Evolutionary conservation across 2,888 invertebrate species (phyloP).

Genomic region (Diaphora mendica): DNA sequence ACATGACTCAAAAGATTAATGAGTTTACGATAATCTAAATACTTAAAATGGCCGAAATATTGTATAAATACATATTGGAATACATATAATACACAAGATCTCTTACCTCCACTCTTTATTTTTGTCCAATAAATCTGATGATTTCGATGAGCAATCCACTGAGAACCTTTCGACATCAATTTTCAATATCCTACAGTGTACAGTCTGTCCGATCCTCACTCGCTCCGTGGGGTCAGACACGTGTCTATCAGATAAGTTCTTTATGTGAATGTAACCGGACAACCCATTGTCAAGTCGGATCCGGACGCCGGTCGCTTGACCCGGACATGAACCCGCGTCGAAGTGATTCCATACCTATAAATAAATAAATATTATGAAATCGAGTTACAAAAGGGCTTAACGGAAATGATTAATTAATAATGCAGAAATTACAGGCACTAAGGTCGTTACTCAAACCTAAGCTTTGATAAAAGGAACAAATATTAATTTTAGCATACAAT

Average conservation of each 20-base stretch:
- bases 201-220: conserved; percentile 93
- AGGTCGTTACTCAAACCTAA: neutral
- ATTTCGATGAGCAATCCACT: conserved; percentile 96
- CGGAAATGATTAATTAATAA: neutral
- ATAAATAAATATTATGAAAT: conserved; percentile 34
- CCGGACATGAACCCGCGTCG: conserved; percentile 97
- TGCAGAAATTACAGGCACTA: neutral
- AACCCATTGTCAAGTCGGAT: conserved; percentile 96
- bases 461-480: neutral
- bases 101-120: conserved; percentile 95
- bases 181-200: conserved; percentile 96
- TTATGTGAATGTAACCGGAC: conserved; percentile 96
- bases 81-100: conserved; percentile 20
- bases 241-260: conserved; percentile 96
- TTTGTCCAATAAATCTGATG: conserved; percentile 96
- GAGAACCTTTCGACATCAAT: conserved; percentile 98
- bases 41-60: too few species aligned
- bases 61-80: too few species aligned
- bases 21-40: too few species aligned
- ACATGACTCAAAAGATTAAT: neutral
- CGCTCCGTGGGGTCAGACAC: conserved; percentile 97
- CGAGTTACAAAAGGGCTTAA: neutral
- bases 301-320: conserved; percentile 97
- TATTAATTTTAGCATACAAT: neutral
- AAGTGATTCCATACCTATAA: conserved; percentile 97